Evolutionary conservation across 2,888 invertebrate species (phyloP).

Genomic region (Blomia tropicalis): DNA sequence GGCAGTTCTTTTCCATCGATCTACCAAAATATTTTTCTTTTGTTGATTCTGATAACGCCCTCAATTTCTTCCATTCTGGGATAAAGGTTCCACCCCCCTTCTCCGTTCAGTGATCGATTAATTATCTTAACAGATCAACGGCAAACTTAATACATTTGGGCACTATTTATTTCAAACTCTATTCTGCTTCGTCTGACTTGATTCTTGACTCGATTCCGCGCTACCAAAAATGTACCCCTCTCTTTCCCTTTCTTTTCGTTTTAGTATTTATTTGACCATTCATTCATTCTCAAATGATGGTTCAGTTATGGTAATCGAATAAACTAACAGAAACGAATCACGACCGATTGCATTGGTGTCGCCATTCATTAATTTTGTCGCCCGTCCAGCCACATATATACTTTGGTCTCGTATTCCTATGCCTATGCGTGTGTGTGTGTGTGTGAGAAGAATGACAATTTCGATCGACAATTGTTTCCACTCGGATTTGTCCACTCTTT

Average conservation of each 20-base stretch:
- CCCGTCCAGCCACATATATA: neutral
- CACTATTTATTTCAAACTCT: neutral
- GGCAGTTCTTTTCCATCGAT: neutral
- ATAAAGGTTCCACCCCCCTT: neutral
- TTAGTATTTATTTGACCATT: neutral
- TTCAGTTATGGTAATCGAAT: slow-evolving; percentile 8
- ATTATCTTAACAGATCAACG: slow-evolving; percentile 7
- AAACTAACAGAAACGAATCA: neutral
- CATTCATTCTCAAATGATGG: neutral
- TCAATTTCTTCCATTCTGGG: neutral
- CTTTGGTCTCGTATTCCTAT: neutral
- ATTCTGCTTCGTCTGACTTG: neutral
- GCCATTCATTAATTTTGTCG: slow-evolving; percentile 4
- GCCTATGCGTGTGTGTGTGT: neutral
- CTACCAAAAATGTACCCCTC: no score
- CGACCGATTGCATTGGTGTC: neutral
- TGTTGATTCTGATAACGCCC: neutral
- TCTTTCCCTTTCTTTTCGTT: neutral
- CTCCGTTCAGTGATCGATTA: slow-evolving; percentile 6
- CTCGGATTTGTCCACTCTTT: neutral
- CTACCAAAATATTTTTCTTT: neutral
- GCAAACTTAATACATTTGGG: neutral
- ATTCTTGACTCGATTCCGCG: neutral
- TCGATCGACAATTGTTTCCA: neutral
- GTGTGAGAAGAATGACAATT: slow-evolving; percentile 9